Base-by-base conservation (phyloP, 2,888 invertebrate genomes). In the Atethmia centrago region DNA sequence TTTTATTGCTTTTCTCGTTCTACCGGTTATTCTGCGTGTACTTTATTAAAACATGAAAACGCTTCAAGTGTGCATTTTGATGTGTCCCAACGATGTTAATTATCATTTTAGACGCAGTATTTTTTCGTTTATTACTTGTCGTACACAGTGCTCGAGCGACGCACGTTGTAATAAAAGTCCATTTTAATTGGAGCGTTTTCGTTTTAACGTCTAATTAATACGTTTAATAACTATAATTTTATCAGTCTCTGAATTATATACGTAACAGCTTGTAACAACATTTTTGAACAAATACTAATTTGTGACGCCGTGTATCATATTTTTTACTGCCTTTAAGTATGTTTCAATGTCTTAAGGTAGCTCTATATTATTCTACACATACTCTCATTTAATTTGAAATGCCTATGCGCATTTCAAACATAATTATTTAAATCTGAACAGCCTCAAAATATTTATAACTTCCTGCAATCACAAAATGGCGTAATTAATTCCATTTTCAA, bases 71-170 rank as follows among this genome's bases (percentile, higher is more conserved):
- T 89, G 88, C 92, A 87, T 90, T 91, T 90, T 87, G 91, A 90
- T 91, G 93, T 90, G 90, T 92, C 88, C 85, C 91, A 92, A 91
- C 87, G 88, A 84, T 87, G 87, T 89, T 93, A 93, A 94, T 93
- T 92, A 93, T 91, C 88, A 91, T 92, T 91, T 88, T 88, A 86
- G 89, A 87, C 86, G 90, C 89, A 90, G 90, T 93, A 89, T 93
- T 89, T 92, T 90, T 92, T 92, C 87, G 92, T 94, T 94, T 93
- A 95, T 92, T 82, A 87, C 93, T 84, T 93, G 93, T 93, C 90
- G 84, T 90, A 92, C 91, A 91, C 87, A 83, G 87, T 87, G 62
- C 63, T 82, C 89, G 85, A 86, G 90, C 91, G 66, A 81, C 70
- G 59, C 72, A 78, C 56, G 66, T 58, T 71, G 90, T 88, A 91